phyloP scores from a whole-genome alignment of 2,113 vertebrate genomes.

The Centropristis striata region DNA sequence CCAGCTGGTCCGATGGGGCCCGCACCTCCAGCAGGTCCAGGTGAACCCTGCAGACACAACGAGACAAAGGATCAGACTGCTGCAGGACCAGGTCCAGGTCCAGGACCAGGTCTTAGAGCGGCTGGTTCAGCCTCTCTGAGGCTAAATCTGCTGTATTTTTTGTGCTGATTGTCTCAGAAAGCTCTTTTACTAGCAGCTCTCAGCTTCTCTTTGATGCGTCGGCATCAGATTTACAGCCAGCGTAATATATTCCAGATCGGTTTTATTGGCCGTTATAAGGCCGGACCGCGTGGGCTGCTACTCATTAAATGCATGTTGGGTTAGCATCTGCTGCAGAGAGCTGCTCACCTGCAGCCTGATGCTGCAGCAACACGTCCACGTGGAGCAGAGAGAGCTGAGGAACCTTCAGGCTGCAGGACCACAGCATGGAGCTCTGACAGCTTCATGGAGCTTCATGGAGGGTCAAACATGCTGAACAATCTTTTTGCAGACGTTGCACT shows the following conservation, averaged over 20 bases:
- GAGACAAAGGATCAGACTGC: conserved; percentile 4
- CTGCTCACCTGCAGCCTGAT: conserved; percentile 69
- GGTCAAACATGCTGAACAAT: too few relatives aligned
- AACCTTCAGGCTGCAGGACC: too few relatives aligned
- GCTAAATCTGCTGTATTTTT: conserved; percentile 41
- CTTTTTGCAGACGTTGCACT: too few relatives aligned
- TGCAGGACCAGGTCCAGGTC: background rate
- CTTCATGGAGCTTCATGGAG: too few relatives aligned
- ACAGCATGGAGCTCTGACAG: too few relatives aligned
- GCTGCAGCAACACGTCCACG: conserved; percentile 15
- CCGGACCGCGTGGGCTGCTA: conserved; percentile 60
- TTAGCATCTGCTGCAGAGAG: conserved; percentile 69
- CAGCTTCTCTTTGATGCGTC: conserved; percentile 75
- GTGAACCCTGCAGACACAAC: conserved; percentile 86
- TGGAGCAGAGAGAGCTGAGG: background rate
- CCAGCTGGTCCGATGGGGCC: conserved; percentile 93
- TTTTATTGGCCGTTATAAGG: conserved; percentile 77
- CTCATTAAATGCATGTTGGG: conserved; percentile 71
- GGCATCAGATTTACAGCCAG: conserved; percentile 75
- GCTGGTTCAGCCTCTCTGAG: conserved; percentile 21
- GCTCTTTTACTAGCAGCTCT: conserved; percentile 64
- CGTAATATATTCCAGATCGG: conserved; percentile 74
- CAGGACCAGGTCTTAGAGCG: too few relatives aligned
- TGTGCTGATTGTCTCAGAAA: conserved; percentile 55
- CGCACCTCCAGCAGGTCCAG: conserved; percentile 88